Base-by-base conservation (phyloP, 1,140 invertebrate genomes). In the Diachasma alloeum region DNA sequence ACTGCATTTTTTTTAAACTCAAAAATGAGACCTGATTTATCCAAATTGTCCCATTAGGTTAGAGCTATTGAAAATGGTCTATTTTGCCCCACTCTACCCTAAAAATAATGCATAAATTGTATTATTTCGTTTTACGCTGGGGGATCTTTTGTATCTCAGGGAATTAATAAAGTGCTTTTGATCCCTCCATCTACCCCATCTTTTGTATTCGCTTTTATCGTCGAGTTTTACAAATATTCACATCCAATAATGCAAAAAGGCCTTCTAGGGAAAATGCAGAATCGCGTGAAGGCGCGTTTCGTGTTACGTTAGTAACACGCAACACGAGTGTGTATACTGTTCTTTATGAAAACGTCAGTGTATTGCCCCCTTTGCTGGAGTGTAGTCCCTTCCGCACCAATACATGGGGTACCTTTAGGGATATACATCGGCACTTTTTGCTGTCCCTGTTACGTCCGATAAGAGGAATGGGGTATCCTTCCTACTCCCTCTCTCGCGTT, bases 261-360 rank as follows among this genome's bases (percentile, higher is more conserved):
- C 44, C 26, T 37, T 59, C 22, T 5, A 5, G 13, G 19, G 53
- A 22, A 39, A 26, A 73, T 73, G 72, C 56, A 73, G 36, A 73
- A 56, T 73, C 56, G 72, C 72, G 72, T 73, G 72, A 53, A 73
- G 19, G 42, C 39, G 37, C 53, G 72, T 73, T 53, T 73, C 39
- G 37, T 31, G 72, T 63, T 48, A 56, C 37, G 48, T 56, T 56
- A 19, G 48, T 56, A 56, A 42, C 53, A 73, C 53, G 72, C 48
- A 73, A 73, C n/a, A 8, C 48, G 1, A 15, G 72, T 63, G 39
- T 42, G 31, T 31, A 73, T 74, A 78, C 46, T 81, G 73, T 67
- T 79, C 79, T 81, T 77, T 59, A 72, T 68, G 74, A 78, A 79
- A 82, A 78, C 68, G 67, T 79, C 39, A 72, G 72, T 48, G 67